Evolutionary conservation across 2,888 invertebrate species (phyloP).

Genomic region (Eledona agricola): DNA sequence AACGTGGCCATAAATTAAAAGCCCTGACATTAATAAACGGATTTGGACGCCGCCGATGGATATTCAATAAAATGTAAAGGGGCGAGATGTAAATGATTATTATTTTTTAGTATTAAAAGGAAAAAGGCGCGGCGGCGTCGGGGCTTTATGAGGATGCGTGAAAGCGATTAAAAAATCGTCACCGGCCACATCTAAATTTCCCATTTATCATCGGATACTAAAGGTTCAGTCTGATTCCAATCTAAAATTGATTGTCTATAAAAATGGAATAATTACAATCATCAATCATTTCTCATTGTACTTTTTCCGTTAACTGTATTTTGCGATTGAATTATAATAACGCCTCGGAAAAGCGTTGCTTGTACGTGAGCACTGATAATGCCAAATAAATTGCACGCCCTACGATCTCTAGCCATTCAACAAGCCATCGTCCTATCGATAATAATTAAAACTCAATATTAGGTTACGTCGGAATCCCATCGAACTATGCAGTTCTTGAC

Average conservation of each 20-base stretch:
- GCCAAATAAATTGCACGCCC: background rate
- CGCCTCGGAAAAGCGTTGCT: background rate
- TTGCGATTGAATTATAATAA: constrained; percentile 26
- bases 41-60: no score
- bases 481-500: constrained; percentile 9
- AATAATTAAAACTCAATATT: constrained; percentile 31
- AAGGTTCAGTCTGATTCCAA: constrained; percentile 33
- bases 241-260: constrained; percentile 41
- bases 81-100: no score
- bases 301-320: constrained; percentile 31
- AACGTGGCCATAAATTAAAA: no score
- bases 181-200: constrained; percentile 34
- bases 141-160: constrained; percentile 14
- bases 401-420: constrained; percentile 2
- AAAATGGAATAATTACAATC: constrained; percentile 39
- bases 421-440: background rate
- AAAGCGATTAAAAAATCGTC: constrained; percentile 37
- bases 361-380: background rate
- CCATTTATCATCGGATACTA: constrained; percentile 33
- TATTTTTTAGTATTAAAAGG: constrained; percentile 4
- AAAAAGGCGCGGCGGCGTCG: constrained; percentile 11
- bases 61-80: no score
- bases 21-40: no score
- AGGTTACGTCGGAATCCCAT: constrained; percentile 3
- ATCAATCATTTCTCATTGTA: constrained; percentile 38